These are phyloP conservation scores for Epizoanthus stellaris DNA, from an alignment of 92 coral and sea anemone genomes.

Conservation along the genomic window DNA sequence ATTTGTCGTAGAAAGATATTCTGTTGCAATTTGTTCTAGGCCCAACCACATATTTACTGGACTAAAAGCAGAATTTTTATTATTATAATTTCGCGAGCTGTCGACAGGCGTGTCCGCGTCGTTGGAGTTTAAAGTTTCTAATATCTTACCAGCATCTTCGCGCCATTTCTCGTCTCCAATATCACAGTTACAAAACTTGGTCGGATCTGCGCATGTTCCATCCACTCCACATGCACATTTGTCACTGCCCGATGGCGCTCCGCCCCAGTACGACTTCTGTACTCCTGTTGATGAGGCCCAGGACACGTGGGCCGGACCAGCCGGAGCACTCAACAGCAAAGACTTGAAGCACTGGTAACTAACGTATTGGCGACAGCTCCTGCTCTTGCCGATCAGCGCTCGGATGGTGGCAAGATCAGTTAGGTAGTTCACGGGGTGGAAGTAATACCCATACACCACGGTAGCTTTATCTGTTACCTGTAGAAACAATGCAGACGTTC, in stretches of 20 bases:
- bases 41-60: too few relatives aligned
- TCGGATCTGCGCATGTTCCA: constrained; percentile 72
- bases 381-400: constrained; percentile 75
- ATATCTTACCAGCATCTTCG: constrained; percentile 78
- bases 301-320: constrained; percentile 75
- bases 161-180: constrained; percentile 86
- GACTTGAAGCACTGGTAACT: constrained; percentile 85
- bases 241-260: constrained; percentile 67
- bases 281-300: constrained; percentile 80
- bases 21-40: too few relatives aligned
- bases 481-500: neutral
- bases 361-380: constrained; percentile 83
- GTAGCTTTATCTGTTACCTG: constrained; percentile 50
- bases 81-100: too few relatives aligned
- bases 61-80: too few relatives aligned
- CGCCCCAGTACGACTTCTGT: constrained; percentile 89
- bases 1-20: too few relatives aligned
- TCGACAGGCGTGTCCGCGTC: too few relatives aligned
- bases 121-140: neutral
- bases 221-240: constrained; percentile 88
- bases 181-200: constrained; percentile 91
- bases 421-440: constrained; percentile 70
- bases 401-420: constrained; percentile 73
- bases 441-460: constrained; percentile 48
- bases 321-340: constrained; percentile 68